A percentile compares a stretch with the other conserved stretches of the same genome.
phyloP scores from a whole-genome alignment of 2,888 invertebrate genomes.

The Yponomeuta malinellus region DNA sequence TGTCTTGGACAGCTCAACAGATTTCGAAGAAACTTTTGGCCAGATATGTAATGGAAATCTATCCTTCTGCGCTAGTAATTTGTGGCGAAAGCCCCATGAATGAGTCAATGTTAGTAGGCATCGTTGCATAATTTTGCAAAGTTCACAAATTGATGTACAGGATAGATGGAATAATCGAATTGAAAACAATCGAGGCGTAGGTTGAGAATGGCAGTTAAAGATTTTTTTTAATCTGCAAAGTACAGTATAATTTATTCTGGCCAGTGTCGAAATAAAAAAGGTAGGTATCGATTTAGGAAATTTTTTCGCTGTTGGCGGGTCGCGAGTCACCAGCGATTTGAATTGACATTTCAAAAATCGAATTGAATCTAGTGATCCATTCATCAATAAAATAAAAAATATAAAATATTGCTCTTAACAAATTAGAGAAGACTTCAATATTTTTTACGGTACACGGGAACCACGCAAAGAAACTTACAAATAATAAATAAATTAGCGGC shows the following conservation, averaged over 20 bases:
- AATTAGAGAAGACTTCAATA: no score
- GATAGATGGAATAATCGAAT: background rate
- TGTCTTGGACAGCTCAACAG: no score
- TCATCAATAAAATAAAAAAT: no score
- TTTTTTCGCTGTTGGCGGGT: no score
- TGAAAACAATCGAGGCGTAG: background rate
- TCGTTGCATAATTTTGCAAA: conserved; percentile 1
- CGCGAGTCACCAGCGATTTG: no score
- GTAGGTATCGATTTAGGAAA: background rate
- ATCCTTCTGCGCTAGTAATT: background rate
- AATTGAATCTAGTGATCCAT: no score
- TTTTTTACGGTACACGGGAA: no score
- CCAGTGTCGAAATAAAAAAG: background rate
- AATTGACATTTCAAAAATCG: no score
- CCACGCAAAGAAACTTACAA: no score
- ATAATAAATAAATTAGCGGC: no score
- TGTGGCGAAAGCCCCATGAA: background rate
- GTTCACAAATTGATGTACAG: background rate
- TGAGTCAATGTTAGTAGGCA: background rate
- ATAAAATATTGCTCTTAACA: no score
- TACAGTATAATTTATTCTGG: background rate
- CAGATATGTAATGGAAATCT: background rate
- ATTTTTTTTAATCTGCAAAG: background rate
- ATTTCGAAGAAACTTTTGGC: no score
- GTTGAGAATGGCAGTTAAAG: background rate